Evolutionary conservation across 1,140 invertebrate species (phyloP).

Genomic region (Aporrectodea caliginosa): DNA sequence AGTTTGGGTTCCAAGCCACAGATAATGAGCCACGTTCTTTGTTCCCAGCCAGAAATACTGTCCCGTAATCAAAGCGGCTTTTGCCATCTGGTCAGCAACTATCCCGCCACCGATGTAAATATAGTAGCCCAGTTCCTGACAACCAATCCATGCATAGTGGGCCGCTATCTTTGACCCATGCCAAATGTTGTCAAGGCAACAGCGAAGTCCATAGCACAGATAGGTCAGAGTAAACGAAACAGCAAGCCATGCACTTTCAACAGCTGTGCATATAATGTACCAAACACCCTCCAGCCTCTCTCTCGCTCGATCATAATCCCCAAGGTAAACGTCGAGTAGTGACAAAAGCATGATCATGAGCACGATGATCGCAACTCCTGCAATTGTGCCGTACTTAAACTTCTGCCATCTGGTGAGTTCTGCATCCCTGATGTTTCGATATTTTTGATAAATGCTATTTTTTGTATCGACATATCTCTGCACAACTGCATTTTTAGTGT

Average conservation of each 20-base stretch:
- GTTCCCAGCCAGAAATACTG: neutral
- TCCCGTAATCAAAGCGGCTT: neutral
- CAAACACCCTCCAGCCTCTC: slow-evolving; percentile 10
- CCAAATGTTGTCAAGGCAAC: neutral
- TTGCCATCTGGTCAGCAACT: neutral
- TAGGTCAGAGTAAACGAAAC: neutral
- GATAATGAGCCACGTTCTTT: neutral
- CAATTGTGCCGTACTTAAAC: neutral
- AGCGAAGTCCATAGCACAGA: neutral
- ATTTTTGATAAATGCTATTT: neutral
- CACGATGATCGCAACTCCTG: neutral
- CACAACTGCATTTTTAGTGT: slow-evolving; percentile 20
- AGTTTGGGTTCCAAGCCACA: neutral
- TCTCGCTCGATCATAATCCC: neutral
- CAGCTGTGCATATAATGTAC: neutral
- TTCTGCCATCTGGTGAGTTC: slow-evolving; percentile 19
- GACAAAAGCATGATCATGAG: neutral
- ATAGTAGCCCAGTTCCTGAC: neutral
- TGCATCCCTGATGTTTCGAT: neutral
- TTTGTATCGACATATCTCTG: slow-evolving; percentile 14
- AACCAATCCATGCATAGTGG: neutral
- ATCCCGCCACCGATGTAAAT: neutral
- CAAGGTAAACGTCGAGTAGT: slow-evolving; percentile 17
- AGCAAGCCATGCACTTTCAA: neutral
- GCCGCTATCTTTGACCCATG: neutral